Evolutionary conservation across 1,140 invertebrate species (phyloP).

Genomic region (Limonius californicus): DNA sequence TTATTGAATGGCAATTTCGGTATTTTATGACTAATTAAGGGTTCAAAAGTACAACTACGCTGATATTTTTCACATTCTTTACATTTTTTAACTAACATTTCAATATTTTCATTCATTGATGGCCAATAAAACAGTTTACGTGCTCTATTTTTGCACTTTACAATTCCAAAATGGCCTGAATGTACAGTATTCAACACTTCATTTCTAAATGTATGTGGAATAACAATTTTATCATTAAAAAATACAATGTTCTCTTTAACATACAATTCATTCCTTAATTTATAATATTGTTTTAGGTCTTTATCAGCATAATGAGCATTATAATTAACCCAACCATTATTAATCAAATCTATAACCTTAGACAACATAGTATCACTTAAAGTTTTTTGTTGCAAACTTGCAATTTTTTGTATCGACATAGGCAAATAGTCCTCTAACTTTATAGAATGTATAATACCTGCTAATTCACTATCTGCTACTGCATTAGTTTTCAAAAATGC

Average conservation of each 20-base stretch:
- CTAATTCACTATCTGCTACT: no score
- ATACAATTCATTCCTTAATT: not conserved
- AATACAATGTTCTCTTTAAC: not conserved
- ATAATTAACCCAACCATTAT: constrained; percentile 1
- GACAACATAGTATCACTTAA: not conserved
- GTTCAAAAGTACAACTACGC: constrained; percentile 7
- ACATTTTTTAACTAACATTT: constrained; percentile 8
- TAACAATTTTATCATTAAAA: not conserved
- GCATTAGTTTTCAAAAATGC: no score
- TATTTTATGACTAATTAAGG: constrained; percentile 4
- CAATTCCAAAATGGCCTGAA: constrained; percentile 10
- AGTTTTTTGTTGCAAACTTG: not conserved
- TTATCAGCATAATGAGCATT: not conserved
- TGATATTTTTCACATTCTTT: constrained; percentile 4
- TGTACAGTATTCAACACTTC: no score
- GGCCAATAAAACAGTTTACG: constrained; percentile 3
- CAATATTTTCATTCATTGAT: not conserved
- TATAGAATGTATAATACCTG: no score
- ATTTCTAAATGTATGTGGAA: not conserved
- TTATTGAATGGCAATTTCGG: constrained; percentile 12
- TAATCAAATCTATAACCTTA: not conserved
- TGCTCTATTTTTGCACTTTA: not conserved
- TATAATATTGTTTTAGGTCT: not conserved
- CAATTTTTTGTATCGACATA: not conserved
- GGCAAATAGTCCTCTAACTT: not conserved